A percentile compares a stretch with the other conserved stretches of the same genome.
phyloP scores from a whole-genome alignment of 2,888 invertebrate species.

The Agrochola lychnidis region DNA sequence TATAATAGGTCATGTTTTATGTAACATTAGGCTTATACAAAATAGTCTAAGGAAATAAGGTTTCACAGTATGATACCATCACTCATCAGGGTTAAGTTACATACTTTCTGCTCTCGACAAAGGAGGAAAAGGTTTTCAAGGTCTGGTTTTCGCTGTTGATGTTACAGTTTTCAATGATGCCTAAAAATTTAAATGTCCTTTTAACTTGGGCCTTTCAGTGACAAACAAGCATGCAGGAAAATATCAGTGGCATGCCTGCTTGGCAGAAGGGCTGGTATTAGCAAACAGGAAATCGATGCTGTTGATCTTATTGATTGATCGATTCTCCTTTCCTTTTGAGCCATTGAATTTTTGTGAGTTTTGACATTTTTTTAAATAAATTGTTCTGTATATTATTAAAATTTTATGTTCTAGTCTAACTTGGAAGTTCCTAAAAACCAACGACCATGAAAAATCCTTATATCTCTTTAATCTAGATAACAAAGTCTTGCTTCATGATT shows the following conservation, averaged over 20 bases:
- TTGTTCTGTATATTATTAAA: not conserved
- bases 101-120: not conserved
- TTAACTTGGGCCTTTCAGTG: not conserved
- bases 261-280: not conserved
- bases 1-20: not conserved
- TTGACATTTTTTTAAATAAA: not conserved
- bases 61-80: not conserved
- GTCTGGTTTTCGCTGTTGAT: not conserved
- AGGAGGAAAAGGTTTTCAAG: not conserved
- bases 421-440: not conserved
- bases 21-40: not conserved
- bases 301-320: not conserved
- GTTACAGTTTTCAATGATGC: not conserved
- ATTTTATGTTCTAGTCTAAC: not conserved
- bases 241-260: not conserved
- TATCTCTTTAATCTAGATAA: conserved; percentile 21
- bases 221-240: not conserved
- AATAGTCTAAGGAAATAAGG: conserved; percentile 2
- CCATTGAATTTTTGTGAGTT: not conserved
- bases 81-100: not conserved
- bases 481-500: conserved; percentile 9
- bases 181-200: not conserved
- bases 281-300: not conserved
- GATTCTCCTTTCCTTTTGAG: not conserved
- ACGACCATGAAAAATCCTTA: conserved; percentile 30